Evolutionary conservation across 2,113 vertebrate species (phyloP).

Genomic region (Pteronura brasiliensis): DNA sequence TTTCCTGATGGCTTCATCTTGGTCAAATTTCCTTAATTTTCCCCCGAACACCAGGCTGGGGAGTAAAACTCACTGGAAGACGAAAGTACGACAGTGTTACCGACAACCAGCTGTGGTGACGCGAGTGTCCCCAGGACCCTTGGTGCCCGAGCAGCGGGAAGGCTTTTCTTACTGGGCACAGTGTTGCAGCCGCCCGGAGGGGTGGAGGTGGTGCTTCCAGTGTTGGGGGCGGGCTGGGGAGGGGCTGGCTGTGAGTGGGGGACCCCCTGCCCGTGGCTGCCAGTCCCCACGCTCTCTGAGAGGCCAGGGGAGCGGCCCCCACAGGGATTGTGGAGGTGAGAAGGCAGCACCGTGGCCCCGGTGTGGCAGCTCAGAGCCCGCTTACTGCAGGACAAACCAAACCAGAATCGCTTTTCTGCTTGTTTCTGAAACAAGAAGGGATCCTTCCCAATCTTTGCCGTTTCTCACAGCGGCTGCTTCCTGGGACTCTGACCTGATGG

Average conservation of each 20-base stretch:
- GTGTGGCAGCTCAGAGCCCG: neutral
- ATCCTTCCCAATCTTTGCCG: rapidly evolving
- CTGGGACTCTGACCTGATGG: neutral
- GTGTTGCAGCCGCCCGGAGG: rapidly evolving
- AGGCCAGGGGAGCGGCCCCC: rapidly evolving
- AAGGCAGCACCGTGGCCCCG: rapidly evolving
- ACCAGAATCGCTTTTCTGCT: neutral
- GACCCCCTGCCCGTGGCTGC: neutral
- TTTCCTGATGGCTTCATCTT: neutral
- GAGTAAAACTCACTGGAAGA: neutral
- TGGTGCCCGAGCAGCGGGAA: neutral
- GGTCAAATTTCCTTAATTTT: neutral
- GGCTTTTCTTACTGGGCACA: neutral
- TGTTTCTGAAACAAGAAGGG: neutral
- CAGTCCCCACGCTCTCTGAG: neutral
- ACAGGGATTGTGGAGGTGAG: rapidly evolving
- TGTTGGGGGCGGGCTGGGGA: neutral
- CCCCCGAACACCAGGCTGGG: neutral
- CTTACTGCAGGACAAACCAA: neutral
- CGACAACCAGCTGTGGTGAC: too few relatives aligned
- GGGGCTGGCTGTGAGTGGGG: neutral
- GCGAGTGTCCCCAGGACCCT: too few relatives aligned
- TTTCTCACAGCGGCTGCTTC: neutral
- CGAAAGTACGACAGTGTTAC: neutral
- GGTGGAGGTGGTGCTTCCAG: neutral